Percentiles rank a stretch among this genome's conserved stretches.
Evolutionary conservation across 2,888 invertebrate species (phyloP).

Genomic region (Agriotes lineatus): DNA sequence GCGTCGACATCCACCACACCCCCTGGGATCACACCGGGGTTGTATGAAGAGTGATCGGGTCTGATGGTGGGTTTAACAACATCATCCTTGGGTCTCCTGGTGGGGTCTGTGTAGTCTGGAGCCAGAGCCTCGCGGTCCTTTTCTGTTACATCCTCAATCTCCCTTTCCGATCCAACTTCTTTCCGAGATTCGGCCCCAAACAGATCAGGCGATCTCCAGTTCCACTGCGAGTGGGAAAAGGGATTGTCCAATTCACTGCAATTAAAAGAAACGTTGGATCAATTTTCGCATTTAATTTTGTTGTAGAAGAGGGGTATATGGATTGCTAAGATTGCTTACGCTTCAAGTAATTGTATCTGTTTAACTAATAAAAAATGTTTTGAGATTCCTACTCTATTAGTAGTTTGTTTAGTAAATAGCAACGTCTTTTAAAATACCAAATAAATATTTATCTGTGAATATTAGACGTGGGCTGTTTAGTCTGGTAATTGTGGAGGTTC

Average conservation of each 20-base stretch:
- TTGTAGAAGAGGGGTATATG: too few relatives aligned
- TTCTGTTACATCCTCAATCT: conserved; percentile 36
- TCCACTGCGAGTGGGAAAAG: conserved; percentile 23
- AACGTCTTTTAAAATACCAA: too few relatives aligned
- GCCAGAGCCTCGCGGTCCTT: conserved; percentile 59
- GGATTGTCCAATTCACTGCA: conserved; percentile 25
- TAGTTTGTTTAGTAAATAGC: too few relatives aligned
- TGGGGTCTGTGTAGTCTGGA: conserved; percentile 59
- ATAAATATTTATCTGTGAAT: too few relatives aligned
- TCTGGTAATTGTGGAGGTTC: too few relatives aligned
- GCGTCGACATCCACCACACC: conserved; percentile 58
- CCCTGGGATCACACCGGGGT: conserved; percentile 52
- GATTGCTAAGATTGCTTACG: background rate
- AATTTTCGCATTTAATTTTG: too few relatives aligned
- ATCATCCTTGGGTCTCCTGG: conserved; percentile 51
- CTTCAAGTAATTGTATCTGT: background rate
- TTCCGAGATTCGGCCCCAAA: conserved; percentile 23
- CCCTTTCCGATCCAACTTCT: conserved; percentile 22
- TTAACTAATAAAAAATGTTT: background rate
- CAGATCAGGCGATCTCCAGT: conserved; percentile 29
- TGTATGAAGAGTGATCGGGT: conserved; percentile 23
- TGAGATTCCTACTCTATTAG: too few relatives aligned
- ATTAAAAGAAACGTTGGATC: conserved; percentile 2
- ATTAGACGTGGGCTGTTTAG: too few relatives aligned
- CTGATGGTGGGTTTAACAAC: conserved; percentile 42